A percentile compares a stretch with the other conserved stretches of the same genome.
These are phyloP conservation scores for Lampropteryx suffumata DNA, from an alignment of 2,888 invertebrate genomes.

Conservation along the genomic window DNA sequence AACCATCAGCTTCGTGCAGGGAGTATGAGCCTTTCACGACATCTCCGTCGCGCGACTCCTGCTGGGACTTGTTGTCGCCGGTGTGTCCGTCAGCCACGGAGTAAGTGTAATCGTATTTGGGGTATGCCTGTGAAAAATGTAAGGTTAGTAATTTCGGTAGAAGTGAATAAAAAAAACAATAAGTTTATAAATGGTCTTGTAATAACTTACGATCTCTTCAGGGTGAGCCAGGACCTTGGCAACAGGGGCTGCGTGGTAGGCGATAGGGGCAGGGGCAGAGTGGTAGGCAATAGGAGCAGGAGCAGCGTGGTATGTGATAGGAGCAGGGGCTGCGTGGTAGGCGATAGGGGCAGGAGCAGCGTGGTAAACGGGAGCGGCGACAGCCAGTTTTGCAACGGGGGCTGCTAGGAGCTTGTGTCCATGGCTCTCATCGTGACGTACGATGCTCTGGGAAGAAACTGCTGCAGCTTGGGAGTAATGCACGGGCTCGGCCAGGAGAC, in stretches of 20 bases:
- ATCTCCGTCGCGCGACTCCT: slow-evolving; percentile 79
- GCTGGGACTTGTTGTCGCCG: slow-evolving; percentile 82
- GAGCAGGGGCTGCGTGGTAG: slow-evolving; percentile 41
- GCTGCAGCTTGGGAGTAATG: slow-evolving; percentile 58
- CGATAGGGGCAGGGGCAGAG: slow-evolving; percentile 37
- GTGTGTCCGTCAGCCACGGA: slow-evolving; percentile 81
- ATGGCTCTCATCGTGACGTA: slow-evolving; percentile 61
- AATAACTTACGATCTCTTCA: slow-evolving; percentile 31
- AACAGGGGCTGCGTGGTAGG: slow-evolving; percentile 30
- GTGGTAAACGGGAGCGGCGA: slow-evolving; percentile 40
- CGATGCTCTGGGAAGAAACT: slow-evolving; percentile 64
- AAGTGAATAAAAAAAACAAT: too few species aligned
- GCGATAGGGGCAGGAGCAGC: slow-evolving; percentile 38
- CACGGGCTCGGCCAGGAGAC: slow-evolving; percentile 55
- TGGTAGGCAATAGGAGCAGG: slow-evolving; percentile 40
- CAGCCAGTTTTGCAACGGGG: slow-evolving; percentile 38
- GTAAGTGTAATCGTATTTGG: slow-evolving; percentile 79
- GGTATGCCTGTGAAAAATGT: slow-evolving; percentile 54
- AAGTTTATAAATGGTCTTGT: too few species aligned
- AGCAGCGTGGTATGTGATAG: slow-evolving; percentile 40
- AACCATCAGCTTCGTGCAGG: slow-evolving; percentile 80
- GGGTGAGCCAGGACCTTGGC: slow-evolving; percentile 40
- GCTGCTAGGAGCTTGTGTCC: slow-evolving; percentile 34
- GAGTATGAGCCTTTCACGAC: slow-evolving; percentile 81
- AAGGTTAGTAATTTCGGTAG: too few species aligned